These are phyloP conservation scores for Eupithecia inturbata DNA, from an alignment of 2,888 invertebrate species.

Conservation along the genomic window DNA sequence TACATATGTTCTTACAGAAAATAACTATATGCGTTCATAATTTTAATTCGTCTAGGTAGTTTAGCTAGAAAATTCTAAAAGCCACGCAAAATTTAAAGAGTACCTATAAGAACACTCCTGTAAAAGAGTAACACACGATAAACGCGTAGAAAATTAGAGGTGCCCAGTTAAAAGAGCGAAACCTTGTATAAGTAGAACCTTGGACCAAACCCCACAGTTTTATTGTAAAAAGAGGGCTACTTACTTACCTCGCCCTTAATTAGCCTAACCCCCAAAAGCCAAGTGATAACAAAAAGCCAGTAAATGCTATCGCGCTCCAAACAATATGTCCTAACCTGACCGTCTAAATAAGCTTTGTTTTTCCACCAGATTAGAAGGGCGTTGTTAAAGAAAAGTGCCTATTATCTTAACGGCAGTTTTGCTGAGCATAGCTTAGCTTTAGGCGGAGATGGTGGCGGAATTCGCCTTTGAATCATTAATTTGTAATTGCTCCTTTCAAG, in stretches of 20 bases:
- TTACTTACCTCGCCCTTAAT: slow-evolving; percentile 17
- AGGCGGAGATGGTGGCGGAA: slow-evolving; percentile 3
- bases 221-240: slow-evolving; percentile 2
- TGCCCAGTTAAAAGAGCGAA: not conserved
- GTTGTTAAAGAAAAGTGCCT: slow-evolving; percentile 43
- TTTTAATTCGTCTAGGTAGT: not conserved
- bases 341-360: slow-evolving; percentile 34
- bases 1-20: not conserved
- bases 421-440: slow-evolving; percentile 19
- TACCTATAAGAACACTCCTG: not conserved
- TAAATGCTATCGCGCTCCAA: slow-evolving; percentile 24
- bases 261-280: slow-evolving; percentile 25
- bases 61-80: not conserved
- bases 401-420: slow-evolving; percentile 39
- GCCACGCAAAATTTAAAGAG: not conserved
- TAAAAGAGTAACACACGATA: not conserved
- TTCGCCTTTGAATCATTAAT: slow-evolving; percentile 9
- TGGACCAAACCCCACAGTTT: not conserved
- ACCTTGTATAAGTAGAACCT: no score
- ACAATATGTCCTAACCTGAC: slow-evolving; percentile 32
- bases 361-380: slow-evolving; percentile 37
- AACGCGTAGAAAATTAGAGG: not conserved
- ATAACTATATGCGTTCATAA: not conserved
- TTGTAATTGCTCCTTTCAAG: slow-evolving; percentile 13
- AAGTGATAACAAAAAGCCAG: slow-evolving; percentile 30